Conservation (phyloP, 2,113 vertebrate species). For the Macaca mulatta region DNA sequence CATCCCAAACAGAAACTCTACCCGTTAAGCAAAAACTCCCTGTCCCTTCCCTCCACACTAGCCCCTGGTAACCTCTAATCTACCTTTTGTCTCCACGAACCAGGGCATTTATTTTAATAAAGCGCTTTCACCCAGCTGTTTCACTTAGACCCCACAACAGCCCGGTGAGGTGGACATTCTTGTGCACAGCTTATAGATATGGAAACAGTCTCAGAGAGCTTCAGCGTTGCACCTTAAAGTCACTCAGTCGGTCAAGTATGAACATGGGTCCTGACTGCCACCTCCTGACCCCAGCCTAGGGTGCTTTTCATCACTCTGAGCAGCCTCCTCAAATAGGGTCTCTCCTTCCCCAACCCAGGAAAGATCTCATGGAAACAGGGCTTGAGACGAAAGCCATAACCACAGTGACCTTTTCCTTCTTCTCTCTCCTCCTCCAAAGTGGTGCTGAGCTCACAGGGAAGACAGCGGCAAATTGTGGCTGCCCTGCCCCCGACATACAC, state of each 20-base stretch:
- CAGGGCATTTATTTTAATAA: neutral
- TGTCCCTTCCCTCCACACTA: neutral
- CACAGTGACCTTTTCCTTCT: neutral
- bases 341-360: neutral
- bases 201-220: neutral
- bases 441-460: too few relatives aligned
- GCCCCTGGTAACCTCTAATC: neutral
- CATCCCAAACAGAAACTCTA: neutral
- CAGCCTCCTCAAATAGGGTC: neutral
- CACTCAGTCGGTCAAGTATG: neutral
- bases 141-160: neutral
- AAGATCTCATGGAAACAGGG: neutral
- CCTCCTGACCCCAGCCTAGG: neutral
- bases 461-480: fast-evolving
- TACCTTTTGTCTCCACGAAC: neutral
- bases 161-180: neutral
- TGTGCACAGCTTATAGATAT: neutral
- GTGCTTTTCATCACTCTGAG: neutral
- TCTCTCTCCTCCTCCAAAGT: neutral
- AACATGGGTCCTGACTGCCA: neutral
- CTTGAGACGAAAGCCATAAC: neutral
- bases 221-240: neutral
- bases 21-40: neutral
- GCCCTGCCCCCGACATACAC: fast-evolving
- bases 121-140: neutral